Evolutionary conservation across 2,888 invertebrate species (phyloP).

Genomic region (Zele albiditarsus): DNA sequence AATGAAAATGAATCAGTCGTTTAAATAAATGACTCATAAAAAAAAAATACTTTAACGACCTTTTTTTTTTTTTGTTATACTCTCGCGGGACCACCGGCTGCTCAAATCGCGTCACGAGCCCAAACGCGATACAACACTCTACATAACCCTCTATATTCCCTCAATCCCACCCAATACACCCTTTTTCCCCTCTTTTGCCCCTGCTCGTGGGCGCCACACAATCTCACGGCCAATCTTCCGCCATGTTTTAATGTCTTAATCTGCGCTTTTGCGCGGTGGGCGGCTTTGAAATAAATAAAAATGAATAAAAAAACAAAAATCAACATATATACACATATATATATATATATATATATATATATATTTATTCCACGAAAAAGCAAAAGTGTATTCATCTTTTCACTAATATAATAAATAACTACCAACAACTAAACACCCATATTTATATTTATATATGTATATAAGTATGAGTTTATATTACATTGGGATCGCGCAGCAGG

Average conservation of each 20-base stretch:
- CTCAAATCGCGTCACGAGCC: slow-evolving; percentile 23
- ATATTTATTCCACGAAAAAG: not conserved
- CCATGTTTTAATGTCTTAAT: slow-evolving; percentile 65
- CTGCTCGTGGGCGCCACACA: slow-evolving; percentile 45
- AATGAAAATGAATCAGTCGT: slow-evolving; percentile 26
- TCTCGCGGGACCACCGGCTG: slow-evolving; percentile 30
- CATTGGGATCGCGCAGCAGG: slow-evolving; percentile 25
- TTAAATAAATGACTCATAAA: slow-evolving; percentile 28
- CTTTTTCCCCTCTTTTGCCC: not conserved
- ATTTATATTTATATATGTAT: not conserved
- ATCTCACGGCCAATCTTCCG: slow-evolving; percentile 62
- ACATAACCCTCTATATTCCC: slow-evolving; percentile 1
- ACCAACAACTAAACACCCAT: not conserved
- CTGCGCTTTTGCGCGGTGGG: slow-evolving; percentile 57
- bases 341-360: too few species aligned
- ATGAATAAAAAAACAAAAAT: not conserved
- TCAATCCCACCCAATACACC: not conserved
- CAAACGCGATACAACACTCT: too few species aligned
- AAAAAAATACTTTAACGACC: slow-evolving; percentile 32
- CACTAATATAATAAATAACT: not conserved
- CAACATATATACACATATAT: too few species aligned
- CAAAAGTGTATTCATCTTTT: not conserved
- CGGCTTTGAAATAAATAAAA: slow-evolving; percentile 44
- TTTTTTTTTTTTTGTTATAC: slow-evolving; percentile 31
- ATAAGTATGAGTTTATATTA: not conserved